phyloP scores from a whole-genome alignment of 2,797 vertebrate genomes.

The Yasuhikotakia modesta region DNA sequence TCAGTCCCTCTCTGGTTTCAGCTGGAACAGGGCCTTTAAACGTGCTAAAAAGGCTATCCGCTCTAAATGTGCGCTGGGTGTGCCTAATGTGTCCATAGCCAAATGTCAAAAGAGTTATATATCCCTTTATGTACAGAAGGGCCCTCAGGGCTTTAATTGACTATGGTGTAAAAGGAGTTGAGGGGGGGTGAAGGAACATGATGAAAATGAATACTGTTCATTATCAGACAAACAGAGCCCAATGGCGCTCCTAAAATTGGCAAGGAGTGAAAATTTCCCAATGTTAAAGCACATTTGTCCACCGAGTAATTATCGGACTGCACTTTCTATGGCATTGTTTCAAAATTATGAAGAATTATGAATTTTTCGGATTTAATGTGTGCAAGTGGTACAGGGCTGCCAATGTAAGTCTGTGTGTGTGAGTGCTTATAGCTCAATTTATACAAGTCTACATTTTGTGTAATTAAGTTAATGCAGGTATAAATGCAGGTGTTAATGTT shows the following conservation, averaged over 20 bases:
- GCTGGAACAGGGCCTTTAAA: conserved; percentile 53
- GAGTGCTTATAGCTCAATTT: conserved; percentile 36
- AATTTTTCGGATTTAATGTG: conserved; percentile 53
- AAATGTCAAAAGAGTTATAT: conserved; percentile 83
- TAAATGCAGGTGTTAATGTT: conserved; percentile 24
- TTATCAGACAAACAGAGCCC: conserved; percentile 79
- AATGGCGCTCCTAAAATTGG: conserved; percentile 72
- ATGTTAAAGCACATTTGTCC: conserved; percentile 72
- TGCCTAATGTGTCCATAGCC: conserved; percentile 75
- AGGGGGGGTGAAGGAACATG: conserved; percentile 75
- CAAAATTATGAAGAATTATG: conserved; percentile 58
- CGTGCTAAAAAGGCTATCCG: conserved; percentile 60
- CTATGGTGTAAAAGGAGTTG: conserved; percentile 80
- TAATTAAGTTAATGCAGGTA: conserved; percentile 37
- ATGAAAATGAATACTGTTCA: conserved; percentile 83
- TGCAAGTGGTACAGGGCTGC: conserved; percentile 47
- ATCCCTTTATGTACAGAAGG: conserved; percentile 79
- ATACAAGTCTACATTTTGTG: conserved; percentile 21
- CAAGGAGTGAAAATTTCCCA: conserved; percentile 69
- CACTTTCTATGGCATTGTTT: conserved; percentile 62
- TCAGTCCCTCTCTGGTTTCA: conserved; percentile 63
- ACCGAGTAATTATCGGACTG: conserved; percentile 62
- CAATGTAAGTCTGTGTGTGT: conserved; percentile 51
- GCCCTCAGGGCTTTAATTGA: conserved; percentile 79
- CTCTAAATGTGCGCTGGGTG: conserved; percentile 71